Conservation (phyloP, 2,797 vertebrate genomes). For the Morelia viridis region DNA sequence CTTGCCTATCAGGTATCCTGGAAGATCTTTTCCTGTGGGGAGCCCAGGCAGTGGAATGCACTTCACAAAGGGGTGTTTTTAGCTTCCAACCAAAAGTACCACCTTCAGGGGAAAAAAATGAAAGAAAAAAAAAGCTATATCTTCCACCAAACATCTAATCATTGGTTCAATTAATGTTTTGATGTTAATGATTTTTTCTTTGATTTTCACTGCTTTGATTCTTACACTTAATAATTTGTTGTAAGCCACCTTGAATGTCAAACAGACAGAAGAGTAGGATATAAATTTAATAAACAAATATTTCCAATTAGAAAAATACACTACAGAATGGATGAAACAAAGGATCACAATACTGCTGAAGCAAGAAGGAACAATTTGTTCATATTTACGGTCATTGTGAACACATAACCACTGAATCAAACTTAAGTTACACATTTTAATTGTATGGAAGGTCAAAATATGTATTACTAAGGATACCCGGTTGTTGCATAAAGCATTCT, state of each 20-base stretch:
- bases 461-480: not conserved
- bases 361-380: not conserved
- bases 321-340: not conserved
- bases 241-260: not conserved
- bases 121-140: not conserved
- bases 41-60: not conserved
- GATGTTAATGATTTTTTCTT: not conserved
- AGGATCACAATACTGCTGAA: not conserved
- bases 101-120: not conserved
- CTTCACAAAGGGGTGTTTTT: conserved; percentile 17
- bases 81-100: not conserved
- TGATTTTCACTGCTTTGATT: not conserved
- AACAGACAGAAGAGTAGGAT: not conserved
- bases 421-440: not conserved
- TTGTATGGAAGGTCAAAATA: not conserved
- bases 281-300: not conserved
- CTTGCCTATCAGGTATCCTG: not conserved
- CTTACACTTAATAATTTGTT: not conserved
- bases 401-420: not conserved
- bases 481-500: not conserved
- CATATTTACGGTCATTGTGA: not conserved
- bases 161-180: not conserved
- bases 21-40: not conserved
- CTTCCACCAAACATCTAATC: not conserved
- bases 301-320: conserved; percentile 37